Conservation (phyloP, 2,888 invertebrate species). For the Unio delphinus region DNA sequence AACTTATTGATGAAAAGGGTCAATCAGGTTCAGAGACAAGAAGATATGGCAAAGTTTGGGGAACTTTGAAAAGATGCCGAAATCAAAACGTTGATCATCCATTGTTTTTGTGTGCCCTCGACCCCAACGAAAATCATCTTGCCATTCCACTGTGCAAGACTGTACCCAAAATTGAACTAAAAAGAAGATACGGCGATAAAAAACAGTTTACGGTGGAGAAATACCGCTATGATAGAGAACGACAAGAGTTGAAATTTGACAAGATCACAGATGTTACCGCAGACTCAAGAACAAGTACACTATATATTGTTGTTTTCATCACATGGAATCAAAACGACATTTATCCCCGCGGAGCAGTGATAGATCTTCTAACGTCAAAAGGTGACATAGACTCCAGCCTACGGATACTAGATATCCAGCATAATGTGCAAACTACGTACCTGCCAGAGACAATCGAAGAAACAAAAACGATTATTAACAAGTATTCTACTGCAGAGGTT, state of each 20-base stretch:
- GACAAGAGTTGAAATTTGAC: slow-evolving; percentile 6
- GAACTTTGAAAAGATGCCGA: slow-evolving; percentile 16
- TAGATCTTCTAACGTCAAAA: slow-evolving; percentile 9
- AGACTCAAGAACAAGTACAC: slow-evolving; percentile 7
- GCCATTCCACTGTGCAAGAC: slow-evolving; percentile 38
- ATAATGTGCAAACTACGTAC: slow-evolving; percentile 23
- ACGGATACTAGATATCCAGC: slow-evolving; percentile 16
- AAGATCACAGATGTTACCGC: slow-evolving; percentile 8
- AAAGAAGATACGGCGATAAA: not conserved
- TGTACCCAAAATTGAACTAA: slow-evolving; percentile 25
- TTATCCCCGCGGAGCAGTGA: slow-evolving; percentile 24
- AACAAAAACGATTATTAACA: not conserved
- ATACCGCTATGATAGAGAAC: slow-evolving; percentile 13
- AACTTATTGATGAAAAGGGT: slow-evolving; percentile 19
- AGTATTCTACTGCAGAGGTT: not conserved
- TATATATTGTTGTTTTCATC: slow-evolving; percentile 21
- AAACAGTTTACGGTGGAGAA: slow-evolving; percentile 28
- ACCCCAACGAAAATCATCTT: slow-evolving; percentile 30
- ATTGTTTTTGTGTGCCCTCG: slow-evolving; percentile 20
- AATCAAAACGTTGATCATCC: slow-evolving; percentile 29
- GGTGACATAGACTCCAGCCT: slow-evolving; percentile 8
- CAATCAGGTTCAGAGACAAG: slow-evolving; percentile 11
- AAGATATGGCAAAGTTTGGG: slow-evolving; percentile 16
- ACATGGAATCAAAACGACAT: slow-evolving; percentile 10
- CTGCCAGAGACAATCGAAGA: slow-evolving; percentile 9